phyloP scores from a whole-genome alignment of 2,888 invertebrate species.

The Eristalinus sepulchralis region DNA sequence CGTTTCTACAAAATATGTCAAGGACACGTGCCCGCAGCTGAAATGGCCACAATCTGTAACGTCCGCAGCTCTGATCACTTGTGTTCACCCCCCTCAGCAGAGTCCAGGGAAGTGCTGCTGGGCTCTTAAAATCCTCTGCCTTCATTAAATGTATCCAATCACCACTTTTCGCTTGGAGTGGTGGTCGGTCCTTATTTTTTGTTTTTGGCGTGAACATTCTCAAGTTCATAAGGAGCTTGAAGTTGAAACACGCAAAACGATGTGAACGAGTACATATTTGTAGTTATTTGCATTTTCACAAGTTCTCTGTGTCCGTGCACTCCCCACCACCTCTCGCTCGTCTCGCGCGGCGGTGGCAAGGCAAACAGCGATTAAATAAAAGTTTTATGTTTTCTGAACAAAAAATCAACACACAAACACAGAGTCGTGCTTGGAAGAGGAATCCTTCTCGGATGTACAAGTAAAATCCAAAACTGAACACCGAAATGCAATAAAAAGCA shows the following conservation, averaged over 20 bases:
- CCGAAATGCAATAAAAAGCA: constrained; percentile 38
- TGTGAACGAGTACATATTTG: neutral
- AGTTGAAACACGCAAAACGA: neutral
- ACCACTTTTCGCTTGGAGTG: neutral
- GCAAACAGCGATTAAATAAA: constrained; percentile 47
- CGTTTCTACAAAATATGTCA: too few species aligned
- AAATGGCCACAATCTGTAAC: neutral
- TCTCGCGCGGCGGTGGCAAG: neutral
- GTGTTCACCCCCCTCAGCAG: too few species aligned
- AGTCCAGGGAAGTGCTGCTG: too few species aligned
- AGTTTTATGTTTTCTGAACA: constrained; percentile 49
- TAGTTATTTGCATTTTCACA: neutral
- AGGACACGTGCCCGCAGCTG: neutral
- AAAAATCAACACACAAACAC: constrained; percentile 24
- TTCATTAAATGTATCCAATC: neutral
- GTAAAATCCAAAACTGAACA: constrained; percentile 51
- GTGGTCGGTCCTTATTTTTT: neutral
- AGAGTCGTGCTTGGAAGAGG: constrained; percentile 15
- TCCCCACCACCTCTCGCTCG: neutral
- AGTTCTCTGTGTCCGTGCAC: neutral
- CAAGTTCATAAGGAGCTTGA: neutral
- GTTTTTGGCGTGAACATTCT: neutral
- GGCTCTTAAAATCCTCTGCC: neutral
- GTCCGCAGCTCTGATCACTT: too few species aligned
- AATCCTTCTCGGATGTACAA: constrained; percentile 26